Percentiles rank a stretch among this genome's conserved stretches.
Conservation (phyloP, 2,797 vertebrate species). For the Antrozous pallidus region DNA sequence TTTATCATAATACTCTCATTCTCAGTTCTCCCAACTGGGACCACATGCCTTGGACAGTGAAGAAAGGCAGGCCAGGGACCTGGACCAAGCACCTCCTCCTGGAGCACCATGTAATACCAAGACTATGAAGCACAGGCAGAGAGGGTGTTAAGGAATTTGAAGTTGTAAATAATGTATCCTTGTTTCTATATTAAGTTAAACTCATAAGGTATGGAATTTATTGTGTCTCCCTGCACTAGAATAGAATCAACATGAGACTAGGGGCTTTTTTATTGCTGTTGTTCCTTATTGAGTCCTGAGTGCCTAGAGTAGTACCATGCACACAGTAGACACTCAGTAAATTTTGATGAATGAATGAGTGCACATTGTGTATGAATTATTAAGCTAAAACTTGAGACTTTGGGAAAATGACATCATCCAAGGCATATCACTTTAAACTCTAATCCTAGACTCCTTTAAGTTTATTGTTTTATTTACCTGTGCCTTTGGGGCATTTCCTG, state of each 20-base stretch:
- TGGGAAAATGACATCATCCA: not conserved
- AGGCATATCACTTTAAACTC: not conserved
- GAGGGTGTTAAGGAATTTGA: not conserved
- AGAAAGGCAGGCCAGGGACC: not conserved
- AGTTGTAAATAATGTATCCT: not conserved
- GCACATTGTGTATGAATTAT: not conserved
- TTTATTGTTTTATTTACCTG: not conserved
- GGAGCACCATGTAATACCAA: not conserved
- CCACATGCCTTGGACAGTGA: not conserved
- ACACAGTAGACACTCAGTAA: not conserved
- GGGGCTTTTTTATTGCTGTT: not conserved
- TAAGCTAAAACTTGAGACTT: constrained; percentile 26
- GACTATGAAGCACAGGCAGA: not conserved
- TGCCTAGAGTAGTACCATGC: too few species aligned
- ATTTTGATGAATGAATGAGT: not conserved
- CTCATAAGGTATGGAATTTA: not conserved
- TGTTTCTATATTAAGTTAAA: constrained; percentile 6
- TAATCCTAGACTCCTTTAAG: not conserved
- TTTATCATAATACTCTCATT: not conserved
- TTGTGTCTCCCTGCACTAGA: not conserved
- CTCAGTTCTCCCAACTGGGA: not conserved
- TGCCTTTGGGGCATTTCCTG: not conserved
- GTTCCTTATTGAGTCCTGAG: not conserved
- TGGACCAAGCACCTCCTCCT: not conserved
- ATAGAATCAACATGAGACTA: not conserved